Evolutionary conservation across 2,888 invertebrate genomes (phyloP), one percentile per base, ranked within the genome.

Genomic region (Lymantria dispar): DNA sequence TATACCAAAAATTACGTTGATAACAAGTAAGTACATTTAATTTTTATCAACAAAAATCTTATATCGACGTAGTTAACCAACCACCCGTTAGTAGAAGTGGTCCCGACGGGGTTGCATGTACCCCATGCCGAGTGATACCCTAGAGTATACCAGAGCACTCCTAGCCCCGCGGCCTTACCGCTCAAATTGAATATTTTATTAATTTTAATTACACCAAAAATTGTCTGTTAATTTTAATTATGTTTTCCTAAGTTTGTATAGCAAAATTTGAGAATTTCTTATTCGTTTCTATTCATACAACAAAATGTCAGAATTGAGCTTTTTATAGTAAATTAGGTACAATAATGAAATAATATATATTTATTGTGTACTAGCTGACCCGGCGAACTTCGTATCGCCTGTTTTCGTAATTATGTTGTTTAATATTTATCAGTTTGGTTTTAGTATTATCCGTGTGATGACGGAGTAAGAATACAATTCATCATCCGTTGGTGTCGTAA

Each of bases 51-150:
- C 52, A 61, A 72, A 75, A 80, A 82, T 80, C 80, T 83, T 65
- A 58, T 63, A 80, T 49, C 60, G 56, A 68, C 65, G 53, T 55
- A 55, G 54, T 56, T 59, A 62, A 62, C 66, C 63, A 62, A 60
- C 62, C 60, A 60, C 65, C 71, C 72, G 71, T 74, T 45, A 47
- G 48, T 44, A 80, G 78, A 85, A 88, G 89, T 87, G 84, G 73
- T 77, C 89, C 85, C 89, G 54, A 68, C 69, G 83, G 89, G 83
- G 74, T 80, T 61, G 82, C 85, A 80, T 83, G 84, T 65, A 64
- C 74, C 71, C 70, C 60, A 50, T 62, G 50, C 61, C 52, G 60
- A 54, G 56, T 60, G 58, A 66, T 68, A 75, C 77, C 75, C 74
- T 47, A 55, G 75, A 77, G 81, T 64, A 74, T 65, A 66, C 57